These are phyloP conservation scores for Macquaria australasica DNA, from an alignment of 2,113 vertebrate species.

Conservation along the genomic window DNA sequence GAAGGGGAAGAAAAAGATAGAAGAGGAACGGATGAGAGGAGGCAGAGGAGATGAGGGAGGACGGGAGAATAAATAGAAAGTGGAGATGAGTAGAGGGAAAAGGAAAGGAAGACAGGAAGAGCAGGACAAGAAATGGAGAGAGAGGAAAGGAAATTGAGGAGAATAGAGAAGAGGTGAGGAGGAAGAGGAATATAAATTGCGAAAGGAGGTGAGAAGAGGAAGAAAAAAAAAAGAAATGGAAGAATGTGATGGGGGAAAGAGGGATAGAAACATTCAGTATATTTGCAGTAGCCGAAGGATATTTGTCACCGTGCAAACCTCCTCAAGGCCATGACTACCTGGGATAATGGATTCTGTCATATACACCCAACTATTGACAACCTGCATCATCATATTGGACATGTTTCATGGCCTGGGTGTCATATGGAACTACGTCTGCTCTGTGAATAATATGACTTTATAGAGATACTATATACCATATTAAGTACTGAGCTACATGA, in stretches of 20 bases:
- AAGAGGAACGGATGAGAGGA: constrained; percentile 32
- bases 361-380: constrained; percentile 24
- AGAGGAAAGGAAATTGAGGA: not conserved
- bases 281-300: constrained; percentile 1
- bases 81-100: constrained; percentile 9
- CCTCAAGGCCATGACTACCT: constrained; percentile 10
- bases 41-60: constrained; percentile 14
- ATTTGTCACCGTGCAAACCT: constrained; percentile 26
- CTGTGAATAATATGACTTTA: not conserved
- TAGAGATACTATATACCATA: not conserved
- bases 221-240: not conserved
- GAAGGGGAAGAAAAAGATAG: not conserved
- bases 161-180: not conserved
- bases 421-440: not conserved
- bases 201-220: not conserved
- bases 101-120: not conserved
- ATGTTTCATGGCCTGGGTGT: constrained; percentile 23
- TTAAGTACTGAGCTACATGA: not conserved
- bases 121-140: not conserved
- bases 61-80: constrained; percentile 6
- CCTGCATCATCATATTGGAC: constrained; percentile 36
- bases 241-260: not conserved
- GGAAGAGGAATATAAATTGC: not conserved
- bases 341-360: constrained; percentile 35
- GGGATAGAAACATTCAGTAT: not conserved